Percentiles rank a stretch among this genome's conserved stretches.
phyloP scores from a whole-genome alignment of 1,140 invertebrate genomes.

The Teleogryllus occipitalis region DNA sequence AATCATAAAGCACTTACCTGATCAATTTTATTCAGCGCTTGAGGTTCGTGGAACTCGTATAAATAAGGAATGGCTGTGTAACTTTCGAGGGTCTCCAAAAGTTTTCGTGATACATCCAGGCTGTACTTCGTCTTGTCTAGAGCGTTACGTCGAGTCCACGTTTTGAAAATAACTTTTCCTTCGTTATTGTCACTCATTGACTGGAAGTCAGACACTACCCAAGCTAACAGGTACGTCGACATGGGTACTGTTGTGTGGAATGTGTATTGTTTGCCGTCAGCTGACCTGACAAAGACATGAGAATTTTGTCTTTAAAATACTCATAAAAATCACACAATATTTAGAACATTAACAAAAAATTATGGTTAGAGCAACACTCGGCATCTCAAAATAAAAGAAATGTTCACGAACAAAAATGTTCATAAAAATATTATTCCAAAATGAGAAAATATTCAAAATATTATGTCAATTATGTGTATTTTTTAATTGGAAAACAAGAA shows the following conservation, averaged over 20 bases:
- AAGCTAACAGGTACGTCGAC: slow-evolving; percentile 70
- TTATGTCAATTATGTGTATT: too few species aligned
- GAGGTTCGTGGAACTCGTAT: background rate
- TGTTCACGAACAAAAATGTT: too few species aligned
- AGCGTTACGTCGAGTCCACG: background rate
- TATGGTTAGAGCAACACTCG: too few species aligned
- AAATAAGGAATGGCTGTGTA: background rate
- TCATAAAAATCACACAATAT: background rate
- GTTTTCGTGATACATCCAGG: background rate
- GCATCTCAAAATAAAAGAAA: too few species aligned
- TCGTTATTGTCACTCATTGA: background rate
- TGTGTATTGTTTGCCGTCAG: slow-evolving; percentile 18
- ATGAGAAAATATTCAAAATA: too few species aligned
- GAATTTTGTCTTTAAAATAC: background rate
- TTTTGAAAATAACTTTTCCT: background rate
- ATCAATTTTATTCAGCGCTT: background rate
- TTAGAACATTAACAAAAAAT: too few species aligned
- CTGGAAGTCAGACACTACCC: slow-evolving; percentile 59
- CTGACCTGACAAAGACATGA: background rate
- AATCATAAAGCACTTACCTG: background rate
- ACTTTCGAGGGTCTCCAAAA: background rate
- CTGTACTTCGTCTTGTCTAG: background rate
- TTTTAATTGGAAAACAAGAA: too few species aligned
- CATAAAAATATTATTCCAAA: too few species aligned
- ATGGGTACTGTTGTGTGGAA: slow-evolving; percentile 41